These are phyloP conservation scores for Grapholita molesta DNA, from an alignment of 1,140 invertebrate species.

Conservation along the genomic window DNA sequence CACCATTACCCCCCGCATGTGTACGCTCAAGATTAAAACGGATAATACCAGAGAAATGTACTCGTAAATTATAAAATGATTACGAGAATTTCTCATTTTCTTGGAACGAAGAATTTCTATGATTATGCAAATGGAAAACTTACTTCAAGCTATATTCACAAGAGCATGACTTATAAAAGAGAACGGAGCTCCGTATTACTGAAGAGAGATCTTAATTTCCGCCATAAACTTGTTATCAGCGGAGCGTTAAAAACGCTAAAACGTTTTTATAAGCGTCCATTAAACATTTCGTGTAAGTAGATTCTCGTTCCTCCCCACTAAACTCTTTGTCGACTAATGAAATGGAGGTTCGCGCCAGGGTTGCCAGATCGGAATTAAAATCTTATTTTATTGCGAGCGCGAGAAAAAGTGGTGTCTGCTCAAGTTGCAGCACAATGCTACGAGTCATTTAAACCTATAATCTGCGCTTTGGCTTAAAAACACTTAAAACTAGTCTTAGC, in stretches of 20 bases:
- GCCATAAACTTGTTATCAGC: not conserved
- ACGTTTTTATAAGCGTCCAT: conserved; percentile 18
- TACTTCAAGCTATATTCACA: not conserved
- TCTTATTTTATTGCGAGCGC: not conserved
- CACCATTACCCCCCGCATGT: too few species aligned
- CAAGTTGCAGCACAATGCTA: not conserved
- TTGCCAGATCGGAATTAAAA: not conserved
- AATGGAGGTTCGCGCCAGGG: conserved; percentile 29
- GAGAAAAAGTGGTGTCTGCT: not conserved
- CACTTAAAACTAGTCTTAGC: not conserved
- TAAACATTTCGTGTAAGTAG: conserved; percentile 36
- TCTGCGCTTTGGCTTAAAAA: too few species aligned
- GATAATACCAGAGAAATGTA: too few species aligned
- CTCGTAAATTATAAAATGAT: too few species aligned
- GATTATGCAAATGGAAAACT: not conserved
- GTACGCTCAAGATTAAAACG: too few species aligned
- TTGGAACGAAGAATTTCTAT: too few species aligned
- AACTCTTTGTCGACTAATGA: conserved; percentile 29
- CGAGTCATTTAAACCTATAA: not conserved
- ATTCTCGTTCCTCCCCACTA: conserved; percentile 21
- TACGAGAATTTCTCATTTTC: not conserved
- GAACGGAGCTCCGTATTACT: not conserved
- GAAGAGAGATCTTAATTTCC: not conserved
- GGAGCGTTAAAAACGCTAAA: not conserved
- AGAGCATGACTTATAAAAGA: not conserved